These are phyloP conservation scores for Sciaenops ocellatus DNA, from an alignment of 2,797 vertebrate genomes.

Conservation along the genomic window DNA sequence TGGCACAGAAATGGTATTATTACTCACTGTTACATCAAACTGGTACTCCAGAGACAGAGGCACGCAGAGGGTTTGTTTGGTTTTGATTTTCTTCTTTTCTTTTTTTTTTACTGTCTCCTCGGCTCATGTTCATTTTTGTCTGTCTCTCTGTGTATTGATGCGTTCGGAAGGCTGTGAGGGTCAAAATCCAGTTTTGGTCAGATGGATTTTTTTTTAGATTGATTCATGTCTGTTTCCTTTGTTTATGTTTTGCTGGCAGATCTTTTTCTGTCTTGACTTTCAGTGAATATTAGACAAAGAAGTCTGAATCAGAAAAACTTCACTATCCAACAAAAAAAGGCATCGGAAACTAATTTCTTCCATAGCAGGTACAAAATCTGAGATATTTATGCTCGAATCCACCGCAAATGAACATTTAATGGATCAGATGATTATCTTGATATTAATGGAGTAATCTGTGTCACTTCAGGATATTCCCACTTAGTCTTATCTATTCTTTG, in stretches of 20 bases:
- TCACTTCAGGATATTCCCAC: conserved; percentile 17
- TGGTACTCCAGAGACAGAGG: conserved; percentile 38
- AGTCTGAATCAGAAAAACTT: not conserved
- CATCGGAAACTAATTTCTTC: not conserved
- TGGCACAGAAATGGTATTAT: conserved; percentile 73
- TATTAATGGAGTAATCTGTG: conserved; percentile 22
- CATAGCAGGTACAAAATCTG: not conserved
- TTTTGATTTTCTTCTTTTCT: conserved; percentile 27
- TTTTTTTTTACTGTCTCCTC: conserved; percentile 24
- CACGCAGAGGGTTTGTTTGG: conserved; percentile 55
- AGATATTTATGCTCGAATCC: not conserved
- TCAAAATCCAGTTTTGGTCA: conserved; percentile 10
- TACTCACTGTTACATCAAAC: conserved; percentile 82
- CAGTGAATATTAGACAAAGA: not conserved
- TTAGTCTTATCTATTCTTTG: conserved; percentile 13
- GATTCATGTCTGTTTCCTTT: not conserved
- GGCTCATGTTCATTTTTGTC: conserved; percentile 4
- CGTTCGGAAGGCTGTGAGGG: not conserved
- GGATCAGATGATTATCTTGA: conserved; percentile 22
- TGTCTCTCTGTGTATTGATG: conserved; percentile 9
- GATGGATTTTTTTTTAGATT: not conserved
- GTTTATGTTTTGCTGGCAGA: conserved; percentile 5
- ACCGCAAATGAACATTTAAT: conserved; percentile 21
- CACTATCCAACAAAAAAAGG: not conserved
- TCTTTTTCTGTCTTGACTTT: not conserved